Percentiles rank a stretch among this genome's conserved stretches.
phyloP scores from a whole-genome alignment of 64 coral and sea anemone species.

The Dendrophyllia cribrosa region DNA sequence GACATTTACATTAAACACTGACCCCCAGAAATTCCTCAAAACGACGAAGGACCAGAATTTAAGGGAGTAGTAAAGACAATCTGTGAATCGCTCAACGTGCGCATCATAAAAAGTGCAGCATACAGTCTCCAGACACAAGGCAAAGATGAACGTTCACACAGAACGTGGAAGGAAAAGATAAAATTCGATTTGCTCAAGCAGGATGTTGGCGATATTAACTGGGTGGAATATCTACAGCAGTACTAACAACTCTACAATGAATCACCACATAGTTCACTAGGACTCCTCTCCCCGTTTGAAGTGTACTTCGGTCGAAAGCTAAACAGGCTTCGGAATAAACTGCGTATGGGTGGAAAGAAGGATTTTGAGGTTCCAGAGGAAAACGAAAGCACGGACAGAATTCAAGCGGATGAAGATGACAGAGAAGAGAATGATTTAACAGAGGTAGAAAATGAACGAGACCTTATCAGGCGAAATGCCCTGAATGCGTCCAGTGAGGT shows the following conservation, averaged over 20 bases:
- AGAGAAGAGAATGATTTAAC: neutral
- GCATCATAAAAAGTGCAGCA: constrained; percentile 2
- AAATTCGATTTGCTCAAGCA: constrained; percentile 1
- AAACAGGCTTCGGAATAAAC: neutral
- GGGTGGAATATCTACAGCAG: neutral
- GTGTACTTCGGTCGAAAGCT: constrained; percentile 6
- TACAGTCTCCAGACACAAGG: constrained; percentile 54
- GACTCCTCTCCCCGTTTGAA: neutral
- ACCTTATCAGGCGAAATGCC: neutral
- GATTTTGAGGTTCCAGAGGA: neutral
- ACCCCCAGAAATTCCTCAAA: neutral
- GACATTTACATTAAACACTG: neutral
- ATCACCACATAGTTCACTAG: neutral
- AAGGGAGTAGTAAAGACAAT: neutral
- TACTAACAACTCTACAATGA: constrained; percentile 31
- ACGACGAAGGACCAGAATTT: neutral
- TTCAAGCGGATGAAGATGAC: neutral
- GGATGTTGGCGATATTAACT: neutral
- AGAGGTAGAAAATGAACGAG: neutral
- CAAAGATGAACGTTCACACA: too few species aligned
- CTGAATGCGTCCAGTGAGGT: neutral
- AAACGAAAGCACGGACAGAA: neutral
- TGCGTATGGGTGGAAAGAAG: neutral
- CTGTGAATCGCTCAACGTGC: constrained; percentile 17
- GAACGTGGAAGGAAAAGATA: constrained; percentile 49